These are phyloP conservation scores for Tineola bisselliella DNA, from an alignment of 2,888 invertebrate species.

Conservation along the genomic window DNA sequence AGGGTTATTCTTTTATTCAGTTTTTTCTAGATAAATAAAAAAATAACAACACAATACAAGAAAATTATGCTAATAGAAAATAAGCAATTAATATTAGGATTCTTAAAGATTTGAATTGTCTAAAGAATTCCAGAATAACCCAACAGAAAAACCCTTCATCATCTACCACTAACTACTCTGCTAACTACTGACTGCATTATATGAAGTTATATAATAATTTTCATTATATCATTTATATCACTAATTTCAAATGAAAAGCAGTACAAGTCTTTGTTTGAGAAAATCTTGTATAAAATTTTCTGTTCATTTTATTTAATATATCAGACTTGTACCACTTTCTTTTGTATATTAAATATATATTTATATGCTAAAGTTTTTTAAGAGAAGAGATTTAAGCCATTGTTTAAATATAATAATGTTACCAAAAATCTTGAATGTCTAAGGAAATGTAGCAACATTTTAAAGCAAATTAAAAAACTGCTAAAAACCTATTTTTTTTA, in stretches of 20 bases:
- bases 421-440: no score
- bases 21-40: not conserved
- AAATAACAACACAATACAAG: not conserved
- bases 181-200: conserved; percentile 1
- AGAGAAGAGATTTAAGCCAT: no score
- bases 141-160: not conserved
- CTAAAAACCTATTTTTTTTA: no score
- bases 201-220: not conserved
- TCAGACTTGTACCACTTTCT: not conserved
- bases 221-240: not conserved
- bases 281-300: not conserved
- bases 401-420: no score
- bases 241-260: not conserved
- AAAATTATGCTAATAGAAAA: not conserved
- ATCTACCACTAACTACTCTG: not conserved
- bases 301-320: not conserved
- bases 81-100: no score
- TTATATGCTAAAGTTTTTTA: not conserved
- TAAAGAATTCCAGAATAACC: not conserved
- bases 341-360: not conserved
- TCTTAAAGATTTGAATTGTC: no score
- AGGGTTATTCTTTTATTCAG: not conserved
- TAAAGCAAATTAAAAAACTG: no score
- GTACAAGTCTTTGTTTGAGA: not conserved
- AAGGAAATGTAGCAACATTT: no score